Conservation (phyloP, 2,888 invertebrate species). For the Drosophila greeni region DNA sequence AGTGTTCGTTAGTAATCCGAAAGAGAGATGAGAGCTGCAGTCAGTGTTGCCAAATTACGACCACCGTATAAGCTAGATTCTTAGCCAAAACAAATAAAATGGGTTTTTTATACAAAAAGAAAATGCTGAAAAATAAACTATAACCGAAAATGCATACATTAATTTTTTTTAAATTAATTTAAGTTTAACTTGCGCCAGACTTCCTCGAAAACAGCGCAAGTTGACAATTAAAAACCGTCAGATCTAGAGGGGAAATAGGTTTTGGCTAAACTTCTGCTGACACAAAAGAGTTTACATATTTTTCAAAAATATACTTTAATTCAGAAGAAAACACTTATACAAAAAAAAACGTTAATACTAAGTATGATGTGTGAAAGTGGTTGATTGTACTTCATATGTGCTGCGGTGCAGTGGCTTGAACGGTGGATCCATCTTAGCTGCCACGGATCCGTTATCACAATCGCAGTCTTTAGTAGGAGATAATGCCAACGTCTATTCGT, state of each 20-base stretch:
- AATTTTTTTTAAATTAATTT: no score
- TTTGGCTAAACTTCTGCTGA: background rate
- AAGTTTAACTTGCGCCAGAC: no score
- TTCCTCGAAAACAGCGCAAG: no score
- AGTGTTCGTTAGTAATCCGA: conserved; percentile 11
- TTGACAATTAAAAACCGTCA: no score
- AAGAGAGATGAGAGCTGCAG: background rate
- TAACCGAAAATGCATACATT: no score
- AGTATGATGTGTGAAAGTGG: background rate
- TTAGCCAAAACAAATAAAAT: no score
- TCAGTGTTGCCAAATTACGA: no score
- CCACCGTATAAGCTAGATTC: no score
- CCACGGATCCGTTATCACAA: conserved; percentile 23
- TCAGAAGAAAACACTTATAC: background rate
- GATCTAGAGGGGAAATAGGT: no score
- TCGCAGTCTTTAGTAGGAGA: conserved; percentile 26
- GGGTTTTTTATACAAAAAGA: no score
- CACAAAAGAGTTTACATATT: no score
- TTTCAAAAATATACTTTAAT: conserved; percentile 1
- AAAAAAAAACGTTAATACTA: background rate
- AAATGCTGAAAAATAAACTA: no score
- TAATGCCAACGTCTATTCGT: background rate
- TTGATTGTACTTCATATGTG: conserved; percentile 26
- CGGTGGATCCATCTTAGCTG: background rate
- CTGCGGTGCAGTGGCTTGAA: conserved; percentile 30